These are phyloP conservation scores for Odobenus rosmarus DNA, from an alignment of 2,113 vertebrate species.

Conservation along the genomic window DNA sequence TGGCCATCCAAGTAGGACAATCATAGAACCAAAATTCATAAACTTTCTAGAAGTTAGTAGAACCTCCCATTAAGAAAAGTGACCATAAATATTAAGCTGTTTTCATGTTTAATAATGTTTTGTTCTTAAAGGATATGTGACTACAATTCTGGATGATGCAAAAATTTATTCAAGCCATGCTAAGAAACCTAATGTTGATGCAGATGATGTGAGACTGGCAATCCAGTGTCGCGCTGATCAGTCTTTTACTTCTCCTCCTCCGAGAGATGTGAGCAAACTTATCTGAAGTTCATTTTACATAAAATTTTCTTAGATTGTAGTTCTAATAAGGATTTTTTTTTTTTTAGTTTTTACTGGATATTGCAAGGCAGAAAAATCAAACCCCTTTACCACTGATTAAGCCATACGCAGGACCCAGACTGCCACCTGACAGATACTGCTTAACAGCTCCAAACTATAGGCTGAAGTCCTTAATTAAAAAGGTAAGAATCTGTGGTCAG, in stretches of 20 bases:
- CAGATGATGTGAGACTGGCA: constrained; percentile 94
- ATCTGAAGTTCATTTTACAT: constrained; percentile 62
- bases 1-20: background rate
- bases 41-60: constrained; percentile 45
- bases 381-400: constrained; percentile 96
- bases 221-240: constrained; percentile 98
- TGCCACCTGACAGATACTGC: constrained; percentile 97
- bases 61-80: constrained; percentile 45
- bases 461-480: constrained; percentile 95
- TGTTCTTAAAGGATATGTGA: constrained; percentile 90
- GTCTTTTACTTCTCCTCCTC: constrained; percentile 96
- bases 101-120: constrained; percentile 63
- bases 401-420: constrained; percentile 94
- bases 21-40: constrained; percentile 53
- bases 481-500: constrained; percentile 86
- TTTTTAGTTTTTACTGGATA: constrained; percentile 92
- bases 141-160: constrained; percentile 96
- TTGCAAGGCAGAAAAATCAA: constrained; percentile 97
- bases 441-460: constrained; percentile 96
- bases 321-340: constrained; percentile 52
- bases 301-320: background rate
- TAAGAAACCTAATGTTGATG: constrained; percentile 95
- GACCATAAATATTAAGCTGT: constrained; percentile 44
- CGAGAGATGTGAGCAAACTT: constrained; percentile 87
- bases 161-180: constrained; percentile 97